Evolutionary conservation across 2,113 vertebrate species (phyloP), one percentile per base, ranked within the genome.

Genomic region (Pseudorhombus dupliciocellatus): DNA sequence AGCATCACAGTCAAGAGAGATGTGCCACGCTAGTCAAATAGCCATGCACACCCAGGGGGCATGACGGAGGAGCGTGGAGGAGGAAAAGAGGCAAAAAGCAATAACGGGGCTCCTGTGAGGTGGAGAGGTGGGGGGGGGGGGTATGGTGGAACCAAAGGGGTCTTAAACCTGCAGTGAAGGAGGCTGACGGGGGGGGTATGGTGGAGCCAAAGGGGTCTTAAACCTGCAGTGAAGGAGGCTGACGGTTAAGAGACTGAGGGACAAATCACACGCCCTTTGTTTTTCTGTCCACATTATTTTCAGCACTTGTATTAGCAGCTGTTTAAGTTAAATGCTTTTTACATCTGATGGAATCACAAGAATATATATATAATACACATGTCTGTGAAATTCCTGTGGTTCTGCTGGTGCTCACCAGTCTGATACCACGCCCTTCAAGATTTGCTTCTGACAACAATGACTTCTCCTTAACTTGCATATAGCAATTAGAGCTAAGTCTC

Each of bases 1-100:
- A 88, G 84, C 90, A 96, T 97, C 93, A 94, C 84, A 90, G 90
- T 94, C 91, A 94, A 87, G 91, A 93, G 92, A 64, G 88, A 93
- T 84, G 85, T 74, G 64, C 70, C 83, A 86, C 79, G 91, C 82
- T 69, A 72, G 75, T 91, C 83, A 69, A 92, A 87, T 92, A 91
- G 88, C 80, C 77, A 83, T 64, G 90, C 94, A 84, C 89, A 80
- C 87, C 86, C 87, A 40, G 73, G 75, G 88, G 89, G 92, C 77
- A 86, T 87, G 83, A 25, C 84, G 83, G 75, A 77, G 91, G 87
- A 90, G 67, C 84, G 86, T 77, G 1, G 0, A 84, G 84, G 80
- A 84, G 42, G 12, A 88, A 52, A 88, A 90, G 28, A n/a, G 34
- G 26, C 21, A 63, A 50, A 84, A 75, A 75, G 57, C 73, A 87